A percentile compares a stretch with the other conserved stretches of the same genome.
phyloP scores from a whole-genome alignment of 2,888 invertebrate species.

The Plagiodera versicolora region DNA sequence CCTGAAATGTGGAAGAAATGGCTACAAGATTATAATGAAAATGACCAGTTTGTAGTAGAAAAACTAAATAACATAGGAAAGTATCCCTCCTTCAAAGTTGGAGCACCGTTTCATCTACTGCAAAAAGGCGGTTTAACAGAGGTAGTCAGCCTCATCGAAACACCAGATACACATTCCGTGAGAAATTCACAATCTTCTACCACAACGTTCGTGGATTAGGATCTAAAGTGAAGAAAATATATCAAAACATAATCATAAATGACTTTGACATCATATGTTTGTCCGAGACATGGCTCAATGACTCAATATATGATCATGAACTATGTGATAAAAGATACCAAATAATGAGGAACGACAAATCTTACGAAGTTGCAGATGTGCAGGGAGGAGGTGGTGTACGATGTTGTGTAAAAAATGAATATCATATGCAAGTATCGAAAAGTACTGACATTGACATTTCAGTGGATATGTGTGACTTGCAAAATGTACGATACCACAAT shows the following conservation, averaged over 20 bases:
- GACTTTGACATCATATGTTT: constrained; percentile 4
- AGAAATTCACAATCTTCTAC: constrained; percentile 4
- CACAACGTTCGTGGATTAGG: constrained; percentile 3
- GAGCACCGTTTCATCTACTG: constrained; percentile 2
- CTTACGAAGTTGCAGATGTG: neutral
- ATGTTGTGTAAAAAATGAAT: constrained; percentile 2
- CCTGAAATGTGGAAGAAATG: neutral
- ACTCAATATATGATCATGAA: neutral
- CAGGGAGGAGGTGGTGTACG: neutral
- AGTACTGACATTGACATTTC: constrained; percentile 2
- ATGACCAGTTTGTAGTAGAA: no score
- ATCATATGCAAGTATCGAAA: constrained; percentile 3
- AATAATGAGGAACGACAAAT: constrained; percentile 6
- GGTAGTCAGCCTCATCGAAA: no score
- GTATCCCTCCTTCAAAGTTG: neutral
- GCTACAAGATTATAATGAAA: no score
- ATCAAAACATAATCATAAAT: constrained; percentile 1
- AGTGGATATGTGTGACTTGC: constrained; percentile 5
- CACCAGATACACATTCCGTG: no score
- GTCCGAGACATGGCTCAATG: constrained; percentile 3
- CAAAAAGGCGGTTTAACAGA: no score
- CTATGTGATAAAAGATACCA: constrained; percentile 1
- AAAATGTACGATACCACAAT: neutral
- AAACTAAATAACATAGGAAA: neutral
- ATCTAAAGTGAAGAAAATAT: neutral